These are phyloP conservation scores for Pseudorhombus dupliciocellatus DNA, from an alignment of 2,113 vertebrate genomes.

Conservation along the genomic window DNA sequence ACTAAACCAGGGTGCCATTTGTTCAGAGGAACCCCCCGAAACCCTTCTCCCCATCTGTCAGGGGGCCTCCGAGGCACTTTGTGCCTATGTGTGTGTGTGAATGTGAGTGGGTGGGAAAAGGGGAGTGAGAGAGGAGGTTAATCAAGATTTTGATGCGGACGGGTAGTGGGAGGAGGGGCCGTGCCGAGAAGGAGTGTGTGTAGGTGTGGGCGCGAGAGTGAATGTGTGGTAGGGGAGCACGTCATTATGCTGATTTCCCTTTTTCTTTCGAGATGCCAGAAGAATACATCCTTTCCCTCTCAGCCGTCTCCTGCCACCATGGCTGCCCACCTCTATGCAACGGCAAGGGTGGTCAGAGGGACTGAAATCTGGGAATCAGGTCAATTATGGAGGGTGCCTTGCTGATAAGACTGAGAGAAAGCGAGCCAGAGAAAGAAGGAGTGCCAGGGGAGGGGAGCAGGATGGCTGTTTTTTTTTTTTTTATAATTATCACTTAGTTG, in stretches of 20 bases:
- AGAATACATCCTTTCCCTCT: conserved; percentile 81
- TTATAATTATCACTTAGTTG: conserved; percentile 57
- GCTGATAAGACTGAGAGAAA: conserved; percentile 76
- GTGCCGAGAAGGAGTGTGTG: conserved; percentile 42
- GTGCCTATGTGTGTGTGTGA: conserved; percentile 79
- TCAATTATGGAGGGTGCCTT: conserved; percentile 86
- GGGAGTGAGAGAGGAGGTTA: conserved; percentile 79
- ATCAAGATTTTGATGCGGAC: conserved; percentile 82
- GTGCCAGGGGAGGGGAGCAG: conserved; percentile 68
- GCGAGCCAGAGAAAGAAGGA: conserved; percentile 48
- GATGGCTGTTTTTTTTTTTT: conserved; percentile 76
- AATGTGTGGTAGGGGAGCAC: conserved; percentile 80
- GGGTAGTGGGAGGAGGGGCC: conserved; percentile 70
- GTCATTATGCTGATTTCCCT: conserved; percentile 87
- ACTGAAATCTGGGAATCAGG: conserved; percentile 84
- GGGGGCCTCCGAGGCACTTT: conserved; percentile 81
- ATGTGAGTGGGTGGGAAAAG: conserved; percentile 82
- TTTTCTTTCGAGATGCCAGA: conserved; percentile 82
- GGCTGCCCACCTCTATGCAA: conserved; percentile 84
- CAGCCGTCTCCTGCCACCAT: conserved; percentile 81
- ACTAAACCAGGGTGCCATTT: conserved; percentile 83
- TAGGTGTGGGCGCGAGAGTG: conserved; percentile 61
- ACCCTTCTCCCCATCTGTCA: conserved; percentile 88
- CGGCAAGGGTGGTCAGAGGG: conserved; percentile 81
- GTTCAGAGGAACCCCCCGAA: conserved; percentile 80